Evolutionary conservation across 1,140 invertebrate species (phyloP).

Genomic region (Neelides sp.): DNA sequence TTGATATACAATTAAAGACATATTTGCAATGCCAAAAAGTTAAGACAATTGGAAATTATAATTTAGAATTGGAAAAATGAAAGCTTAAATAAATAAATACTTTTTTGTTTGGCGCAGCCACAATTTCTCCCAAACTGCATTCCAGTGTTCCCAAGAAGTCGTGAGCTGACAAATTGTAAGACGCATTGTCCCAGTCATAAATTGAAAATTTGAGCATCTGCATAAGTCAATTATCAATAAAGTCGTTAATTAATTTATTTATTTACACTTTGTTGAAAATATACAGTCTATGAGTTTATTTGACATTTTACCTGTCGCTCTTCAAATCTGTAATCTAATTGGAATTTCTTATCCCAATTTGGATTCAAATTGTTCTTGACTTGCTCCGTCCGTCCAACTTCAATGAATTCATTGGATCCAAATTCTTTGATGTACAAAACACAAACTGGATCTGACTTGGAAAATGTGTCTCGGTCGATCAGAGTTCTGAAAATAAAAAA

Average conservation of each 20-base stretch:
- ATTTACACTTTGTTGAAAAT: neutral
- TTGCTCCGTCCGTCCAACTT: conserved; percentile 42
- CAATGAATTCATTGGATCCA: conserved; percentile 21
- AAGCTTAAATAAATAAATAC: too few species aligned
- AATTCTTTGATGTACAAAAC: conserved; percentile 26
- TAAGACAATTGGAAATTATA: too few species aligned
- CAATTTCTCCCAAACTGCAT: conserved; percentile 29
- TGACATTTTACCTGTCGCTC: conserved; percentile 33
- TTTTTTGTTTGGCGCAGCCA: conserved; percentile 31
- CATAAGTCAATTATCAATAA: neutral
- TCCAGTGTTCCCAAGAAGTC: conserved; percentile 42
- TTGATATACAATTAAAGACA: too few species aligned
- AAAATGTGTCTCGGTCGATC: conserved; percentile 27
- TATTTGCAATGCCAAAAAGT: too few species aligned
- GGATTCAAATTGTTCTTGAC: conserved; percentile 44
- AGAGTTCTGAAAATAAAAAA: conserved; percentile 22
- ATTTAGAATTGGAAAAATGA: too few species aligned
- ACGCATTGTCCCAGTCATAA: conserved; percentile 33
- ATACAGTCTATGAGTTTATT: neutral
- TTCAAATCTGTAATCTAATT: conserved; percentile 45
- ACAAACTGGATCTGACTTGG: conserved; percentile 30
- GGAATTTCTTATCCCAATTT: conserved; percentile 42
- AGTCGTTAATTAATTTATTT: neutral
- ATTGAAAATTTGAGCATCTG: conserved; percentile 35
- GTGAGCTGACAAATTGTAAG: conserved; percentile 32